Conservation (phyloP, 2,113 vertebrate species). For the Procavia capensis region DNA sequence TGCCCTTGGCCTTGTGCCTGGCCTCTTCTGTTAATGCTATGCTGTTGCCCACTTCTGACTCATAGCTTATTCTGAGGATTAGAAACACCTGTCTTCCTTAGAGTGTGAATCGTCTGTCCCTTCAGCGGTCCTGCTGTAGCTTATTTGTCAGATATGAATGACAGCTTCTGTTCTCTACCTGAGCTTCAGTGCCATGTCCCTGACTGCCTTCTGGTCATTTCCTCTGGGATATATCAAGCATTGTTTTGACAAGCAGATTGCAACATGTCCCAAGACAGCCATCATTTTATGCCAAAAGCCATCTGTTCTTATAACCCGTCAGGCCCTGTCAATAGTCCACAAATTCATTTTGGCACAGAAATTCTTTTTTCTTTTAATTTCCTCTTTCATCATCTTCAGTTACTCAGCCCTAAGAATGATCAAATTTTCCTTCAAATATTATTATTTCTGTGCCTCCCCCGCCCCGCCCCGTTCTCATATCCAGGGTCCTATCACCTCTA, state of each 20-base stretch:
- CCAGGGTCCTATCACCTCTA: background rate
- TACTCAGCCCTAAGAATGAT: background rate
- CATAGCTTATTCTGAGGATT: background rate
- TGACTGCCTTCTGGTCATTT: background rate
- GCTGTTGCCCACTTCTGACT: constrained; percentile 27
- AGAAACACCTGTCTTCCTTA: background rate
- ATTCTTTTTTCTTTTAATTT: constrained; percentile 12
- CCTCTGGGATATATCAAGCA: background rate
- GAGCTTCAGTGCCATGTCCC: background rate
- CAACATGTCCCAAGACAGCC: background rate
- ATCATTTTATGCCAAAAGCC: constrained; percentile 15
- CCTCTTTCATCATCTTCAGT: constrained; percentile 11
- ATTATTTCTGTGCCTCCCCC: background rate
- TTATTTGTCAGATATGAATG: background rate
- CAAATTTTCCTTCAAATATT: constrained; percentile 13
- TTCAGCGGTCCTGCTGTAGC: background rate
- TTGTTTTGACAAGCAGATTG: constrained; percentile 15
- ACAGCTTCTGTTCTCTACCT: background rate
- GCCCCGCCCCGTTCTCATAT: background rate
- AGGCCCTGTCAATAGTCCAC: constrained; percentile 1
- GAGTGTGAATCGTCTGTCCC: background rate
- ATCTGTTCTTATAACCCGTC: background rate
- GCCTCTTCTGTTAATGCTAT: constrained; percentile 12
- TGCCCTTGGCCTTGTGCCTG: background rate
- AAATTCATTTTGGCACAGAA: constrained; percentile 33